Conservation (phyloP, 2,888 invertebrate species). For the Eurytoma adleriae region DNA sequence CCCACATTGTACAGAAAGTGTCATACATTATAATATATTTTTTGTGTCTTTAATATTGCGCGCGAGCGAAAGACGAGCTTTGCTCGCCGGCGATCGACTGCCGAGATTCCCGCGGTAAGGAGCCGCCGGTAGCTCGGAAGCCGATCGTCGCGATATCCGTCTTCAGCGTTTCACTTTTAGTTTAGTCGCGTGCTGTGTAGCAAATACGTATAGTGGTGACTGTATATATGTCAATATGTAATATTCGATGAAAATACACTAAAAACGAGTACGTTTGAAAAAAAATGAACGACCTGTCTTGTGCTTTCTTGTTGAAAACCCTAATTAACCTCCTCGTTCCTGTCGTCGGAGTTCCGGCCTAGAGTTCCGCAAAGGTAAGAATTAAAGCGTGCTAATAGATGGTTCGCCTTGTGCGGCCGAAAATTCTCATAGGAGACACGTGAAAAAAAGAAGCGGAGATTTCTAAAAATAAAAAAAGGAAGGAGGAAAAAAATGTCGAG, state of each 20-base stretch:
- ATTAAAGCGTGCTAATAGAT: not conserved
- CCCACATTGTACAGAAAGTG: conserved; percentile 56
- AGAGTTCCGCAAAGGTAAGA: not conserved
- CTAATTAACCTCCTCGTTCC: not conserved
- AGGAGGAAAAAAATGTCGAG: no score
- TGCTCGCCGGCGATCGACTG: conserved; percentile 15
- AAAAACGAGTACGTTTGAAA: conserved; percentile 62
- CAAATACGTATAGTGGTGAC: conserved; percentile 68
- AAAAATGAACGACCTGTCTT: conserved; percentile 38
- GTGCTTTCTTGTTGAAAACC: not conserved
- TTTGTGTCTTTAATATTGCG: not conserved
- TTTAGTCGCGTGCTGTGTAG: conserved; percentile 68
- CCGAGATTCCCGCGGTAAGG: conserved; percentile 5
- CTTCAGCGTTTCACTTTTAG: conserved; percentile 55
- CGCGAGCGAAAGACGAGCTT: conserved; percentile 44
- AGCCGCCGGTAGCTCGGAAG: conserved; percentile 23
- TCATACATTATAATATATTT: conserved; percentile 53
- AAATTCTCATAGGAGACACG: conserved; percentile 29
- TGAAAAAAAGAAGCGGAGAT: conserved; percentile 15
- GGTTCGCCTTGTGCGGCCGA: not conserved
- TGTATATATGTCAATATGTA: conserved; percentile 76
- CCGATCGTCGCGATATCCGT: conserved; percentile 45
- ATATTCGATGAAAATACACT: conserved; percentile 71
- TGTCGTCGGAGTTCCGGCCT: not conserved
- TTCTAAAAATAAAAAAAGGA: conserved; percentile 4